These are phyloP conservation scores for Anastrepha obliqua DNA, from an alignment of 1,140 invertebrate genomes.

Conservation along the genomic window DNA sequence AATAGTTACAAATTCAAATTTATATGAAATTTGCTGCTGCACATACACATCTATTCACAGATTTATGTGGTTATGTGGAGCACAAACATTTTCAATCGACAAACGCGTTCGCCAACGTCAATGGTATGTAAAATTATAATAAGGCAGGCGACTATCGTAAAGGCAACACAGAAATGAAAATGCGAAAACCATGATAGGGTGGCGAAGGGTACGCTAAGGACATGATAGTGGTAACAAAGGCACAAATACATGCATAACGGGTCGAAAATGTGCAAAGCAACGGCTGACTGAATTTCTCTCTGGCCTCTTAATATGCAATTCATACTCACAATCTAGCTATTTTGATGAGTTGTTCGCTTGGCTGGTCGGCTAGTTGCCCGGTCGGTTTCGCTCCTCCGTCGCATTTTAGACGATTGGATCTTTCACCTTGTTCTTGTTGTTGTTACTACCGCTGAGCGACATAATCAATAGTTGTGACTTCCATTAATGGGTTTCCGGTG, in stretches of 20 bases:
- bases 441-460: slow-evolving; percentile 54
- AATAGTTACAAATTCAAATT: too few relatives aligned
- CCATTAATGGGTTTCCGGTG: slow-evolving; percentile 69
- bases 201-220: neutral
- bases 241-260: neutral
- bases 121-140: slow-evolving; percentile 52
- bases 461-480: slow-evolving; percentile 70
- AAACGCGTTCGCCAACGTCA: neutral
- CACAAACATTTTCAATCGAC: neutral
- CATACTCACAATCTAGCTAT: neutral
- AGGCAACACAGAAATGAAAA: neutral
- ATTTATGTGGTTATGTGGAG: neutral
- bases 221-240: neutral
- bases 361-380: neutral
- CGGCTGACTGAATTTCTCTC: neutral
- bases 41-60: neutral
- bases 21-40: too few relatives aligned
- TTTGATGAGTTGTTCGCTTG: slow-evolving; percentile 18
- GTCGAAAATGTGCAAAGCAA: neutral
- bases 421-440: neutral
- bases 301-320: slow-evolving; percentile 9
- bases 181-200: neutral
- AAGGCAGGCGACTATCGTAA: slow-evolving; percentile 62
- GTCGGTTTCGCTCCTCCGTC: neutral
- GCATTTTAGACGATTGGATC: neutral